phyloP scores from a whole-genome alignment of 2,113 vertebrate genomes.

The Balaeniceps rex region DNA sequence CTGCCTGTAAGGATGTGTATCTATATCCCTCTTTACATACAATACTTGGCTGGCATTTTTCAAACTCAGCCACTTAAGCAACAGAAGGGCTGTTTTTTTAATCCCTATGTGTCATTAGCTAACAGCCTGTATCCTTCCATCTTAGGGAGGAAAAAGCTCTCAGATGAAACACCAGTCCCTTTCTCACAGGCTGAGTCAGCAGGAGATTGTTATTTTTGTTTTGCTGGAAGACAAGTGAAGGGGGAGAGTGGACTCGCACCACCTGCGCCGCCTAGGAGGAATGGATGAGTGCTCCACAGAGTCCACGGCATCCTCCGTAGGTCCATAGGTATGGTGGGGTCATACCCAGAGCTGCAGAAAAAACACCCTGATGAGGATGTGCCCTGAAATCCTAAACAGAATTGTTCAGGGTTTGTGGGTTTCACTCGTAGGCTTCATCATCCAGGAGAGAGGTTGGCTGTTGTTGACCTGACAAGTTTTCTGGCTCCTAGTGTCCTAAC shows the following conservation, averaged over 20 bases:
- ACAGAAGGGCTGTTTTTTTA: background rate
- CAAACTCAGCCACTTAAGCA: background rate
- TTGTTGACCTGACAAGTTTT: background rate
- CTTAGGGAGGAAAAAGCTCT: background rate
- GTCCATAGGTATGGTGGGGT: rapidly evolving
- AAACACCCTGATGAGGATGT: background rate
- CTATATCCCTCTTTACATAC: background rate
- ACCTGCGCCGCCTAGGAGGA: background rate
- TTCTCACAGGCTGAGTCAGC: background rate
- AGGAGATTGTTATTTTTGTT: background rate
- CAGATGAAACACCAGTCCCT: background rate
- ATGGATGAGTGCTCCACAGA: background rate
- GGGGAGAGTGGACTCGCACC: background rate
- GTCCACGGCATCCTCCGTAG: background rate
- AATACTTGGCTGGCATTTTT: conserved; percentile 27
- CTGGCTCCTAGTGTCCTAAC: background rate
- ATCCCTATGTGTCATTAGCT: background rate
- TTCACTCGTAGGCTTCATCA: background rate
- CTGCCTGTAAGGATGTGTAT: background rate
- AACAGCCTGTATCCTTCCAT: background rate
- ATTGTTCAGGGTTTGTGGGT: background rate
- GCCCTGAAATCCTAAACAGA: background rate
- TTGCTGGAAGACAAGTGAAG: background rate
- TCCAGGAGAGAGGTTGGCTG: background rate
- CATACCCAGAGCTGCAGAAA: background rate